Base-by-base conservation (phyloP, 1,140 invertebrate species). In the Gryllus bimaculatus region DNA sequence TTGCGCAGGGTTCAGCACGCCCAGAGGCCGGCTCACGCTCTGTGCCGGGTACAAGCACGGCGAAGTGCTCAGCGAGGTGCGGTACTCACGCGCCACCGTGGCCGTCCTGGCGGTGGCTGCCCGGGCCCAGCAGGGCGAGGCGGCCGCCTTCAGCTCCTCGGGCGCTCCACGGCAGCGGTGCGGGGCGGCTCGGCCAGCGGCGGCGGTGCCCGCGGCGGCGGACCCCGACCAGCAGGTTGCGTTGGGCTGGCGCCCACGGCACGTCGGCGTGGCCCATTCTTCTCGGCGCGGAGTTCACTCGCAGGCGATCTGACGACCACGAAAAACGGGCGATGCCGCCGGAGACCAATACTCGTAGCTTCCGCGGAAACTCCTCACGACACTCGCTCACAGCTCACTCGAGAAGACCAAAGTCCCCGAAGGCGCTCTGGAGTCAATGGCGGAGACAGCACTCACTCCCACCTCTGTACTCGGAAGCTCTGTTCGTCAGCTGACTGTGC, bases 21-120 rank as follows among this genome's bases (percentile, higher is more conserved):
- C 90, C 18, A 90, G 84, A 0, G 91, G 89, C 80, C 90, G 88
- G 79, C 89, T 89, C 1, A 91, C 85, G 81, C 90, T 89, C 83
- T 90, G 89, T 6, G 90, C 90, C 10, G 54, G 54, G 18, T 80
- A 91, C 91, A 39, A 91, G 88, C 0, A 91, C 90, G 0, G 90
- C 90, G 82, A 92, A 92, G 82, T 92, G 91, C 82, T 91, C 79
- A 90, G 84, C 48, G 90, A 90, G 4, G 91, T 91, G 66, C 89
- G 87, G 83, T 92, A 92, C 10, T 91, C 90, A 80, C 90, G 90
- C 54, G 91, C 90, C 81, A 91, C 87, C 0, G 91, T n/a, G n/a
- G n/a, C n/a, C 89, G 80, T 88, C 86, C 84, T 91, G 90, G 54
- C 54, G 8, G 88, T 86, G 77, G 88, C 86, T 79, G 76, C 87